These are phyloP conservation scores for Chitala chitala DNA, from an alignment of 2,113 vertebrate genomes.

Conservation along the genomic window DNA sequence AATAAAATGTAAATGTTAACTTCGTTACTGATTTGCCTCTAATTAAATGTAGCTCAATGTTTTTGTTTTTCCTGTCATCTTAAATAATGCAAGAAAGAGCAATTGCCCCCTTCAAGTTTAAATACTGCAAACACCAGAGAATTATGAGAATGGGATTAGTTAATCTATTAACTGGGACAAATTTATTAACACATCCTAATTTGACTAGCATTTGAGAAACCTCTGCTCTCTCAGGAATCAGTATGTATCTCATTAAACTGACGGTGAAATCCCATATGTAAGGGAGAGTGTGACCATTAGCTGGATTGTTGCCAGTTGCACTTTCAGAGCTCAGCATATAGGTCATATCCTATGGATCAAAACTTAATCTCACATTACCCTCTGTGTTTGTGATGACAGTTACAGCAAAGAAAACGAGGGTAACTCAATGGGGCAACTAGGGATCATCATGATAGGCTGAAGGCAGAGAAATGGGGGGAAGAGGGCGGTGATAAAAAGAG, in stretches of 20 bases:
- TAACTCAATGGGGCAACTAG: background rate
- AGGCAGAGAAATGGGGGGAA: background rate
- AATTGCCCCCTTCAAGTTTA: background rate
- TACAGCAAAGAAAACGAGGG: background rate
- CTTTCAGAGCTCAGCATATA: no score
- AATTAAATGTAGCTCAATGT: background rate
- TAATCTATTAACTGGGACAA: slow-evolving; percentile 11
- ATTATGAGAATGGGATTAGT: background rate
- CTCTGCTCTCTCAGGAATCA: no score
- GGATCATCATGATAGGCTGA: background rate
- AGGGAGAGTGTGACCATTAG: no score
- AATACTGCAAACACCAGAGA: background rate
- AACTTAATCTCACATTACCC: no score
- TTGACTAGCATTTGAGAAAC: slow-evolving; percentile 61
- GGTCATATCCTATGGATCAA: no score
- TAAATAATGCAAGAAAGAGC: background rate
- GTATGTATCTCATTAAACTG: no score
- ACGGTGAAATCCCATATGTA: no score
- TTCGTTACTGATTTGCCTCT: background rate
- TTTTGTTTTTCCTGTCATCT: slow-evolving; percentile 4
- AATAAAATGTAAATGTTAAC: no score
- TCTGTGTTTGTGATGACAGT: slow-evolving; percentile 45
- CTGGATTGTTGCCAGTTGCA: no score
- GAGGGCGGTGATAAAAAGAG: background rate
- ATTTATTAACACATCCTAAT: slow-evolving; percentile 40